A percentile compares a stretch with the other conserved stretches of the same genome.
phyloP scores from a whole-genome alignment of 92 coral and sea anemone species.

The Heteractis magnifica region DNA sequence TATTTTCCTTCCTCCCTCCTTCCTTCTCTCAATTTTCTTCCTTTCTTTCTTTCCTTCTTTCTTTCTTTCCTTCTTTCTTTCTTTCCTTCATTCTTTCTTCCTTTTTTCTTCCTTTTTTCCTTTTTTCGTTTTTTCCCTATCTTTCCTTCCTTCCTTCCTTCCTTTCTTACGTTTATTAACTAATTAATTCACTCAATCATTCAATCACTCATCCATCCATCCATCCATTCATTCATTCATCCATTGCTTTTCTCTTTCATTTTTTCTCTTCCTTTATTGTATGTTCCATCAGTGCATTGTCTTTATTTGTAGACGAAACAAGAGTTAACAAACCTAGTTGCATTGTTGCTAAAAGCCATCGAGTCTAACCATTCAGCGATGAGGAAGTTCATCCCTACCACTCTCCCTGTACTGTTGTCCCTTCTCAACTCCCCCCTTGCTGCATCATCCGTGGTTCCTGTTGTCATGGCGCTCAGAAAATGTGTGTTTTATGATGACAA shows the following conservation, averaged over 20 bases:
- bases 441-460: constrained; percentile 62
- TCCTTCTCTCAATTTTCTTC: background rate
- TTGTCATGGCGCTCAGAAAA: constrained; percentile 69
- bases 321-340: constrained; percentile 59
- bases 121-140: background rate
- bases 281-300: background rate
- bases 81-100: no score
- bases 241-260: background rate
- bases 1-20: background rate
- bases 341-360: constrained; percentile 60
- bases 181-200: no score
- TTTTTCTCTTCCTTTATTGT: no score
- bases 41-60: background rate
- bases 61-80: background rate
- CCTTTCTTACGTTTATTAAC: no score
- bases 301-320: constrained; percentile 42
- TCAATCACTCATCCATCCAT: no score
- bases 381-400: constrained; percentile 58
- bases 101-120: no score
- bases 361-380: constrained; percentile 66
- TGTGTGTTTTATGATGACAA: constrained; percentile 55
- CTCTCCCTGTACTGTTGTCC: constrained; percentile 57
- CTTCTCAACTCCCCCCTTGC: constrained; percentile 83
- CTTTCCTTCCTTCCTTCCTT: no score
- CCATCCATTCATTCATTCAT: no score